Conservation (phyloP, 2,797 vertebrate genomes). For the Lepilemur septentrionalis region DNA sequence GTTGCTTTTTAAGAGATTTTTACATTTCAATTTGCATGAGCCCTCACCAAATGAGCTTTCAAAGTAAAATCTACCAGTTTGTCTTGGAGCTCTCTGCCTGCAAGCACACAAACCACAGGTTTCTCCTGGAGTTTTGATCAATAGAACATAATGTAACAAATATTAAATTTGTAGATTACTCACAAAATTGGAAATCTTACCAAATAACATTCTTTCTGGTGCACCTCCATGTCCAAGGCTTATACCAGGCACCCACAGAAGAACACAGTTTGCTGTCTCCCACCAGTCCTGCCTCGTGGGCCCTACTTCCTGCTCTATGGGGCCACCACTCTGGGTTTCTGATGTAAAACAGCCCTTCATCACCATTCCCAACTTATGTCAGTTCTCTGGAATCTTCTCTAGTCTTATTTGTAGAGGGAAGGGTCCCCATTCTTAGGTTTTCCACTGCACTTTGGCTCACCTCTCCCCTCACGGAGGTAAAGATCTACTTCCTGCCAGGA, state of each 20-base stretch:
- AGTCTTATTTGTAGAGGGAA: not conserved
- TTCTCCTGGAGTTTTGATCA: not conserved
- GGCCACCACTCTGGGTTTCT: not conserved
- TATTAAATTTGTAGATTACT: conserved; percentile 12
- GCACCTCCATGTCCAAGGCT: not conserved
- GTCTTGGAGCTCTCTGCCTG: not conserved
- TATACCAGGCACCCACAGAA: not conserved
- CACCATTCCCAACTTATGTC: not conserved
- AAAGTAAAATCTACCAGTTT: conserved; percentile 16
- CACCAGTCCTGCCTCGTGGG: not conserved
- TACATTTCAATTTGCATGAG: not conserved
- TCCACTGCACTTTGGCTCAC: not conserved
- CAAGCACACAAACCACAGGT: not conserved
- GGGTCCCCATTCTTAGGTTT: not conserved
- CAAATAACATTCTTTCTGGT: not conserved
- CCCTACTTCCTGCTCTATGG: not conserved
- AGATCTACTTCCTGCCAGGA: not conserved
- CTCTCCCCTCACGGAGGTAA: too few relatives aligned
- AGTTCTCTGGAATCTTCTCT: not conserved
- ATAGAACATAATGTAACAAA: conserved; percentile 31
- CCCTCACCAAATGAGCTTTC: not conserved
- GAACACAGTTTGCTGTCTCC: not conserved
- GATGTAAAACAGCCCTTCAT: not conserved
- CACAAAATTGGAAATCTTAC: conserved; percentile 7
- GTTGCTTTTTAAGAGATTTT: not conserved